Evolutionary conservation across 2,888 invertebrate genomes (phyloP), one percentile per base, ranked within the genome.

Genomic region (Trachelus troglodyta): DNA sequence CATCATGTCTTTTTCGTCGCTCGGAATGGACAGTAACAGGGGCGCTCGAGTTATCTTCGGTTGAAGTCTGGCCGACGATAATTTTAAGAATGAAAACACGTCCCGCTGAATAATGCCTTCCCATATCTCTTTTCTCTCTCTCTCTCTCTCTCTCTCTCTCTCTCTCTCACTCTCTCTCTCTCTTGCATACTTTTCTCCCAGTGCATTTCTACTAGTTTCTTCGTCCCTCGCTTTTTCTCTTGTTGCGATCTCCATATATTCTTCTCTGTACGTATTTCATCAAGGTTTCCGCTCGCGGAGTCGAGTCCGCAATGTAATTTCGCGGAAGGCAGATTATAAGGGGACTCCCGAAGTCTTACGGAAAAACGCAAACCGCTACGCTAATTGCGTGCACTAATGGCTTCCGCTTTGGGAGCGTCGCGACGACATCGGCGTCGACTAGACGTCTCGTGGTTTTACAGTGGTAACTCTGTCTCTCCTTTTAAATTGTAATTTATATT

Each of bases 331-430:
- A 78, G 76, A 79, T 79, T 77, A 74, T 15, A 37, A 69, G 76
- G 69, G 75, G 34, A 68, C 34, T 23, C 34, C 33, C 74, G 74
- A 30, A 34, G 74, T 15, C 34, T 34, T 37, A 74, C 74, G 74
- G 79, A 79, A 76, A 76, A 34, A 23, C 74, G 69, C 34, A 33
- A 33, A 79, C 74, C 79, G 77, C 80, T 56, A 56, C 84, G 76
- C 84, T 83, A 84, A 84, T 84, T 84, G 81, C 81, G 79, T 80
- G 83, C 80, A 81, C 81, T 86, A 85, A 86, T 85, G 81, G 78
- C 79, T 79, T 76, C 78, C 84, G 82, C 84, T 83, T 85, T 82
- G 75, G 76, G 69, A 40, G 77, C 31, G 71, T 71, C 71, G 71
- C 71, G 34, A 34, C 71, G 76, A 37, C 80, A 79, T 37, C 77